Evolutionary conservation across 2,888 invertebrate genomes (phyloP).

Genomic region (Pachycephus smyrnensis): DNA sequence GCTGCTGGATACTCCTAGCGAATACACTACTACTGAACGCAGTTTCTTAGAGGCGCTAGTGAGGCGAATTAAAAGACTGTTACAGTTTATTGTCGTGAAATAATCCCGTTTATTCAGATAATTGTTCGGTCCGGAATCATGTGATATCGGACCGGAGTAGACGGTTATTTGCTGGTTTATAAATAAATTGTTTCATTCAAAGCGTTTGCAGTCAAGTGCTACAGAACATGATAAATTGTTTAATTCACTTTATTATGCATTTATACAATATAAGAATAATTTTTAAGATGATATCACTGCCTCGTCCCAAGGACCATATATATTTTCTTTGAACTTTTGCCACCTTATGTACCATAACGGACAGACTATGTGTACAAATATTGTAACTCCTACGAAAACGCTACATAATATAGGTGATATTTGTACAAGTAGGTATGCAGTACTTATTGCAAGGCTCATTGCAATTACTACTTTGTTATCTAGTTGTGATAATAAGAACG

Average conservation of each 20-base stretch:
- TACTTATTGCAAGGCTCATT: constrained; percentile 69
- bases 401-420: constrained; percentile 72
- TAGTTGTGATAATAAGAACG: constrained; percentile 78
- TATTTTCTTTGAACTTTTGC: constrained; percentile 88
- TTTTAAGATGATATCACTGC: constrained; percentile 71
- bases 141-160: not conserved
- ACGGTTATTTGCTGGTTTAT: not conserved
- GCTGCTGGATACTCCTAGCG: constrained; percentile 77
- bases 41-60: constrained; percentile 81
- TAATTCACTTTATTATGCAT: not conserved
- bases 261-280: not conserved
- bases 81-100: constrained; percentile 80
- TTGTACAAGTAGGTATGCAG: constrained; percentile 68
- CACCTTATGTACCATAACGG: constrained; percentile 81
- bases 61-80: constrained; percentile 82
- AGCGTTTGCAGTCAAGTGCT: not conserved
- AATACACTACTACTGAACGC: constrained; percentile 75
- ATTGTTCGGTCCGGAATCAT: not conserved
- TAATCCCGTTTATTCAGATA: constrained; percentile 41
- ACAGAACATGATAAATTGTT: not conserved
- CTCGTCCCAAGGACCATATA: constrained; percentile 98
- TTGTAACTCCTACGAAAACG: constrained; percentile 73
- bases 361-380: constrained; percentile 79
- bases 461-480: constrained; percentile 72
- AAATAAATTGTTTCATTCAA: not conserved